Conservation (phyloP, 2,113 vertebrate genomes). For the Machaerirhynchus nigripectus region DNA sequence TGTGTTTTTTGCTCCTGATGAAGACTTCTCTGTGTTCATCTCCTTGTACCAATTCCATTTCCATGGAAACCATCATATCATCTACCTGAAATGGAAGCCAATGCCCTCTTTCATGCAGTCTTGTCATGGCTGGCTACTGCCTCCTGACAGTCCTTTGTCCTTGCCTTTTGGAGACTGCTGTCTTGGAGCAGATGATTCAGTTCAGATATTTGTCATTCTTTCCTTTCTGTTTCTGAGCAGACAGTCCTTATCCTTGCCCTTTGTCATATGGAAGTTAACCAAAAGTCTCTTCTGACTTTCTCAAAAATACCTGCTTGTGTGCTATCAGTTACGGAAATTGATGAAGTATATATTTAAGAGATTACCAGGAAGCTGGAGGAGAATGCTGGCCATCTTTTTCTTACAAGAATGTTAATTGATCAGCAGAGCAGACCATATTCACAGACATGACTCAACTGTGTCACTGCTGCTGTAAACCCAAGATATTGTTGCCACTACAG, state of each 20-base stretch:
- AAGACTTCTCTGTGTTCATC: background rate
- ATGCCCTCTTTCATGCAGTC: background rate
- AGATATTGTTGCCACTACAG: background rate
- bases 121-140: background rate
- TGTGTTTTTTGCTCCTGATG: background rate
- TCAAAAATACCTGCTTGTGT: background rate
- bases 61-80: background rate
- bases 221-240: background rate
- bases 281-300: background rate
- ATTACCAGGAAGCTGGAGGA: background rate
- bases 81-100: background rate
- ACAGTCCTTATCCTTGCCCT: background rate
- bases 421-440: background rate
- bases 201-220: background rate
- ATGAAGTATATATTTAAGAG: background rate
- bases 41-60: background rate
- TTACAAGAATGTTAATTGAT: background rate
- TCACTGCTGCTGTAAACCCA: background rate
- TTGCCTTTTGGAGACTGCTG: background rate
- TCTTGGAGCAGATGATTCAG: background rate
- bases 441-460: rapidly evolving
- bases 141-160: background rate
- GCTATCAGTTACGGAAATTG: background rate
- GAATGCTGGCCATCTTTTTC: background rate
- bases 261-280: background rate